These are phyloP conservation scores for Listrodromus nycthemerus DNA, from an alignment of 2,888 invertebrate species.

Conservation along the genomic window DNA sequence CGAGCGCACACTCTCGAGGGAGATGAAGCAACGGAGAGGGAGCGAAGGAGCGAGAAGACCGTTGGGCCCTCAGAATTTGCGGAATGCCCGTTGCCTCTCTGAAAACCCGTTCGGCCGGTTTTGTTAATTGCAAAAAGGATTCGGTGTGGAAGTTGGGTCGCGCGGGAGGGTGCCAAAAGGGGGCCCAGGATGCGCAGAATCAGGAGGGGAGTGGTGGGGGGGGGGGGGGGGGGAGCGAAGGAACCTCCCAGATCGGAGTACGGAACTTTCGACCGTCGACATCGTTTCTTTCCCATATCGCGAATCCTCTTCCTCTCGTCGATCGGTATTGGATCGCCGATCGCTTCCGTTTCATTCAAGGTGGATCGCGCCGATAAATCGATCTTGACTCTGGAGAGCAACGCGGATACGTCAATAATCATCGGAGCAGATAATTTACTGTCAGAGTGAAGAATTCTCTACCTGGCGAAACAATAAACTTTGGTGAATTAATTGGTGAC, in stretches of 20 bases:
- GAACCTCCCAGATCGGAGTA: conserved; percentile 45
- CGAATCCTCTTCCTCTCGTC: neutral
- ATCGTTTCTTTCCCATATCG: conserved; percentile 22
- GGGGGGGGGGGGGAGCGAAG: conserved; percentile 28
- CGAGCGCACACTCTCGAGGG: conserved; percentile 9
- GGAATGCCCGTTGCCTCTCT: conserved; percentile 81
- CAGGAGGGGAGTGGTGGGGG: neutral
- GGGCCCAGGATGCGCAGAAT: neutral
- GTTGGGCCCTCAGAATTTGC: conserved; percentile 80
- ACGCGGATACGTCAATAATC: neutral
- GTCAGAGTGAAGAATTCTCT: no score
- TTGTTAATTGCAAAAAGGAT: conserved; percentile 84
- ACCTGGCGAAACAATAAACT: no score
- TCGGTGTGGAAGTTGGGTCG: conserved; percentile 73
- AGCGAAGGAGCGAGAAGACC: conserved; percentile 35
- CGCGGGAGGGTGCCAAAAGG: conserved; percentile 62
- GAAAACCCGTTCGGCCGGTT: conserved; percentile 83
- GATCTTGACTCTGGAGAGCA: neutral
- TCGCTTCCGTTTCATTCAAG: conserved; percentile 43
- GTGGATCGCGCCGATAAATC: neutral
- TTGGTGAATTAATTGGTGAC: no score
- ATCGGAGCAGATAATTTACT: neutral
- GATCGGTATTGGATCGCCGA: conserved; percentile 13
- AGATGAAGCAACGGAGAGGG: conserved; percentile 8
- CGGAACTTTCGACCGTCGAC: conserved; percentile 50